Evolutionary conservation across 1,140 invertebrate genomes (phyloP).

Genomic region (Scaptomyza montana): DNA sequence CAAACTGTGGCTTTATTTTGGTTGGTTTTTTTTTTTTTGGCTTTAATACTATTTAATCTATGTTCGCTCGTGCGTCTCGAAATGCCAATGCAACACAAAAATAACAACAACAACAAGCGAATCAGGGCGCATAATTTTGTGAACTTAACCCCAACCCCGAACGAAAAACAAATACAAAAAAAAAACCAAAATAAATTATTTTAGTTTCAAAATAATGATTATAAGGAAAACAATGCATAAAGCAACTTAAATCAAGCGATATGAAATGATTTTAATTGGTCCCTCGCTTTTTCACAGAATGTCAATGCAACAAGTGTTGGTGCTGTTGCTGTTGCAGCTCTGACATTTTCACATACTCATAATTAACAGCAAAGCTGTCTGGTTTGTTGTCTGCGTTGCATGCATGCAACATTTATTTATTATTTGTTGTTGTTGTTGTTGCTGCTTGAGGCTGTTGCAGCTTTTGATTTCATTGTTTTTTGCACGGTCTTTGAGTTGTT

Average conservation of each 20-base stretch:
- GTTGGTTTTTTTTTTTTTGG: neutral
- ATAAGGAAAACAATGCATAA: neutral
- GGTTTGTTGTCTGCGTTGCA: conserved; percentile 34
- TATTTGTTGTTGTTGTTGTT: conserved; percentile 15
- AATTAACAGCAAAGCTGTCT: conserved; percentile 47
- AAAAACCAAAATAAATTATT: too few species aligned
- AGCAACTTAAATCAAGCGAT: too few species aligned
- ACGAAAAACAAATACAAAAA: conserved; percentile 6
- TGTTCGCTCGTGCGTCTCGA: conserved; percentile 35
- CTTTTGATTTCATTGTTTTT: conserved; percentile 39
- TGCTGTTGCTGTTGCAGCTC: conserved; percentile 1
- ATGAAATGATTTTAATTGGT: conserved; percentile 4
- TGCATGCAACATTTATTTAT: conserved; percentile 19
- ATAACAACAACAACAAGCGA: neutral
- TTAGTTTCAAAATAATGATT: neutral
- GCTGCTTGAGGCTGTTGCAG: conserved; percentile 13
- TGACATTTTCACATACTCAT: conserved; percentile 49
- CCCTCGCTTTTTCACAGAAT: conserved; percentile 6
- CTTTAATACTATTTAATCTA: neutral
- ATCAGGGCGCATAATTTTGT: conserved; percentile 14
- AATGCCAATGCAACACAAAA: conserved; percentile 18
- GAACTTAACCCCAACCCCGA: conserved; percentile 48
- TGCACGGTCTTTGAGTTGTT: conserved; percentile 33
- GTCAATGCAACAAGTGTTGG: conserved; percentile 31
- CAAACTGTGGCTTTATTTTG: conserved; percentile 1